These are phyloP conservation scores for Percina caprodes DNA, from an alignment of 2,113 vertebrate species.

Conservation along the genomic window DNA sequence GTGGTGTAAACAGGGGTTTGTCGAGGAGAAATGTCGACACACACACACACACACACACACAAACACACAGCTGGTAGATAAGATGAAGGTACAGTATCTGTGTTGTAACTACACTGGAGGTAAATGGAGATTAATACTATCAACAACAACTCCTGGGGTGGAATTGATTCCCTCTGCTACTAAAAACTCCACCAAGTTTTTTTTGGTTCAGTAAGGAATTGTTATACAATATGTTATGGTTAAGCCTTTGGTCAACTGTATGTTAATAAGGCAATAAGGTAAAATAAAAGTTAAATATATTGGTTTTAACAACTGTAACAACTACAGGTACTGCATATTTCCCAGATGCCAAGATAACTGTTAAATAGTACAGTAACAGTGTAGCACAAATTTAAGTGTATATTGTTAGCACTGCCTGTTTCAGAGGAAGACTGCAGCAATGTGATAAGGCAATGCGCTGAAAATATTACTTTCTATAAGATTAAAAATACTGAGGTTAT, in stretches of 20 bases:
- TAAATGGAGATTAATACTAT: constrained; percentile 63
- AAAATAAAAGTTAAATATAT: constrained; percentile 1
- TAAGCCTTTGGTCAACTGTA: not conserved
- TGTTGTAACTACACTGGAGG: constrained; percentile 42
- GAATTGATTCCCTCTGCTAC: not conserved
- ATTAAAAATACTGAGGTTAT: constrained; percentile 46
- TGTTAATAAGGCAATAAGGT: not conserved
- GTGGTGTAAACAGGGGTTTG: constrained; percentile 37
- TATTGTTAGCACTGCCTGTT: constrained; percentile 51
- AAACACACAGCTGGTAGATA: constrained; percentile 68
- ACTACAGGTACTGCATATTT: constrained; percentile 11
- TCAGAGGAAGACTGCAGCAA: constrained; percentile 66
- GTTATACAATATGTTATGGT: not conserved
- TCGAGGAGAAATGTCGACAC: not conserved
- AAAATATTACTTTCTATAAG: constrained; percentile 49
- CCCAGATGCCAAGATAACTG: constrained; percentile 15
- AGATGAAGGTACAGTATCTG: constrained; percentile 70
- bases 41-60: constrained; percentile 3
- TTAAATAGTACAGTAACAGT: constrained; percentile 16
- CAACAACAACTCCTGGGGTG: constrained; percentile 23
- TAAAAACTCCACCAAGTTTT: constrained; percentile 1
- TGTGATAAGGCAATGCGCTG: constrained; percentile 64
- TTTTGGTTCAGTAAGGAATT: not conserved
- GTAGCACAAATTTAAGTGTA: constrained; percentile 50
- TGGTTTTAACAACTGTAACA: constrained; percentile 18